Base-by-base conservation (phyloP, 2,797 vertebrate species). In the Staurois parvus region DNA sequence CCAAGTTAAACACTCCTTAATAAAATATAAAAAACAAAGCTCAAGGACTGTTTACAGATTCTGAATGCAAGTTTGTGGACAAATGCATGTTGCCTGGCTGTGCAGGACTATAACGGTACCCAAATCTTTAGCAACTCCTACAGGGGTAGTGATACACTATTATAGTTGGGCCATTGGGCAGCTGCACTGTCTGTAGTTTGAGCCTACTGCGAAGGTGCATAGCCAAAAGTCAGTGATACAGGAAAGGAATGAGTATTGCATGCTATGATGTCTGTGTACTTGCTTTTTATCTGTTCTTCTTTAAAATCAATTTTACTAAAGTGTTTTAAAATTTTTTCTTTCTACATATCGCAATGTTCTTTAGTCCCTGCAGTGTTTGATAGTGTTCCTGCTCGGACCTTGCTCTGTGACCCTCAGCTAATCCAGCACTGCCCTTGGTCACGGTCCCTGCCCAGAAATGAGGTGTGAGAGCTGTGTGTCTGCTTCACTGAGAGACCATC, bases 401-500 rank as follows among this genome's bases (percentile, higher is more conserved):
- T 4, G 12, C 56, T 79, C 81, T 64, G 12, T 76, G 15, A 85
- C 76, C 85, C 5, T n/a, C 87, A 83, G 90, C 88, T 89, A 89
- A 90, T 52, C 72, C n/a, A 28, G 84, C 13, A 9, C 79, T 79
- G 32, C 67, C 82, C 19, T 70, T 81, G 85, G 85, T 87, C 72
- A 88, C 40, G 42, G 72, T 82, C 79, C n/a, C 0, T 0, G 70
- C 24, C 76, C 85, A 82, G 80, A 76, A 72, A 24, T 85, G 89
- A 85, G 74, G 59, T 80, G 86, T 84, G 75, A 72, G 48, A 80
- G 74, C 82, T 88, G 62, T 62, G 34, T 83, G 10, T 42, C 89
- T 85, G 84, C 81, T 87, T 89, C 85, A 84, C 83, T 70, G 73
- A 0, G 0, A 81, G 84, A 79, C 1, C 29, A 90, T 89, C 89